These are phyloP conservation scores for Sylvia atricapilla DNA, from an alignment of 2,113 vertebrate species.

Conservation along the genomic window DNA sequence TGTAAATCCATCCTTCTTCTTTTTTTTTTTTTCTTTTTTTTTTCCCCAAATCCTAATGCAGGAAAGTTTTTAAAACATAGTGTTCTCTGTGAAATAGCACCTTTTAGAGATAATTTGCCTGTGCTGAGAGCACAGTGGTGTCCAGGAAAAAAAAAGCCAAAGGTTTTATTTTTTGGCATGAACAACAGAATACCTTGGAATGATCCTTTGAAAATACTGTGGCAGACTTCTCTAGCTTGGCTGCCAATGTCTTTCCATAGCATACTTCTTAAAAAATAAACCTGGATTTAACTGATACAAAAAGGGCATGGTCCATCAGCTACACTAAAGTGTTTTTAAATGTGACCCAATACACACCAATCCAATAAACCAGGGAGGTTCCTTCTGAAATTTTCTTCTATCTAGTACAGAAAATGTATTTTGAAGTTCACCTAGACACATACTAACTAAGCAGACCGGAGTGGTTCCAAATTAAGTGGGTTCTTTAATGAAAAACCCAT, in stretches of 20 bases:
- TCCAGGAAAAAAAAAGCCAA: conserved; percentile 9
- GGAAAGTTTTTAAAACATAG: not conserved
- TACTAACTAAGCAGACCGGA: not conserved
- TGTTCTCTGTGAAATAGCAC: not conserved
- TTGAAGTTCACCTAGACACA: not conserved
- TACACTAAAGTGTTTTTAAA: conserved; percentile 10
- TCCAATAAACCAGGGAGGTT: not conserved
- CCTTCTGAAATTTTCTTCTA: not conserved
- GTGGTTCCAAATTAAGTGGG: not conserved
- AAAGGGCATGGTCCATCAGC: not conserved
- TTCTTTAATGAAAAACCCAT: not conserved
- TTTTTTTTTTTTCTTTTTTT: not conserved
- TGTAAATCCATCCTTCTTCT: not conserved
- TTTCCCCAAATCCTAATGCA: not conserved
- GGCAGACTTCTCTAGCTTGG: conserved; percentile 17
- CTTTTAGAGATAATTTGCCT: not conserved
- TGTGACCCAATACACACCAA: not conserved
- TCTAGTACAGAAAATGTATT: not conserved
- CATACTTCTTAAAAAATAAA: conserved; percentile 17
- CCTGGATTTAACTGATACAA: conserved; percentile 14
- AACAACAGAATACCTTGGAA: conserved; percentile 49
- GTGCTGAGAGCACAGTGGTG: not conserved
- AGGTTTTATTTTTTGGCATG: conserved; percentile 35
- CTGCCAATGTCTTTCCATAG: not conserved
- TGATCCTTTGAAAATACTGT: conserved; percentile 21